Evolutionary conservation across 1,140 invertebrate species (phyloP).

Genomic region (Agraylea sexmaculata): DNA sequence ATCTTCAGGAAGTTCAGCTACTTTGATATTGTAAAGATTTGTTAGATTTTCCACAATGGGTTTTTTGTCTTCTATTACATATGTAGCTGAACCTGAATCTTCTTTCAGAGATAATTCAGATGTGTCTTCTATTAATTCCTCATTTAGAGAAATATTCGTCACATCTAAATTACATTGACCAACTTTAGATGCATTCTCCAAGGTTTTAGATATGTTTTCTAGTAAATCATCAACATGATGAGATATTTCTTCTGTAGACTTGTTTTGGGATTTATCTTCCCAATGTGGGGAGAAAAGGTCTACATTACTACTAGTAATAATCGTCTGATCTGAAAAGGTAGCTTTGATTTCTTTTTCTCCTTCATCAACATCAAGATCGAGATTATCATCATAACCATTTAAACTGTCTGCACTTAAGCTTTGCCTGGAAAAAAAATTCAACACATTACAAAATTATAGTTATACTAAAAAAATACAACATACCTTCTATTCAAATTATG

Average conservation of each 20-base stretch:
- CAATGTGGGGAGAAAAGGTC: slow-evolving; percentile 16
- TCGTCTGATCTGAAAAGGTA: slow-evolving; percentile 4
- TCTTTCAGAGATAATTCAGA: slow-evolving; percentile 1
- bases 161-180: not conserved
- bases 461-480: slow-evolving; percentile 1
- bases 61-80: slow-evolving; percentile 15
- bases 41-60: slow-evolving; percentile 9
- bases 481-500: slow-evolving; percentile 12
- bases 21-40: slow-evolving; percentile 12
- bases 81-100: slow-evolving; percentile 15
- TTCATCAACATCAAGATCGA: slow-evolving; percentile 13
- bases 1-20: slow-evolving; percentile 19
- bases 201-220: slow-evolving; percentile 18
- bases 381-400: slow-evolving; percentile 24
- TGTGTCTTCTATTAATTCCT: not conserved
- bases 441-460: not conserved
- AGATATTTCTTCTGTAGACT: slow-evolving; percentile 19
- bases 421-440: slow-evolving; percentile 24
- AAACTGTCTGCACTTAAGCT: slow-evolving; percentile 39
- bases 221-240: slow-evolving; percentile 18
- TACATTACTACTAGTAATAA: no score
- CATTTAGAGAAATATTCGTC: not conserved
- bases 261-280: slow-evolving; percentile 16
- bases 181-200: slow-evolving; percentile 20
- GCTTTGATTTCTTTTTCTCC: slow-evolving; percentile 7